Percentiles rank a stretch among this genome's conserved stretches.
phyloP scores from a whole-genome alignment of 2,113 vertebrate species.

The Chloropsis cyanopogon region DNA sequence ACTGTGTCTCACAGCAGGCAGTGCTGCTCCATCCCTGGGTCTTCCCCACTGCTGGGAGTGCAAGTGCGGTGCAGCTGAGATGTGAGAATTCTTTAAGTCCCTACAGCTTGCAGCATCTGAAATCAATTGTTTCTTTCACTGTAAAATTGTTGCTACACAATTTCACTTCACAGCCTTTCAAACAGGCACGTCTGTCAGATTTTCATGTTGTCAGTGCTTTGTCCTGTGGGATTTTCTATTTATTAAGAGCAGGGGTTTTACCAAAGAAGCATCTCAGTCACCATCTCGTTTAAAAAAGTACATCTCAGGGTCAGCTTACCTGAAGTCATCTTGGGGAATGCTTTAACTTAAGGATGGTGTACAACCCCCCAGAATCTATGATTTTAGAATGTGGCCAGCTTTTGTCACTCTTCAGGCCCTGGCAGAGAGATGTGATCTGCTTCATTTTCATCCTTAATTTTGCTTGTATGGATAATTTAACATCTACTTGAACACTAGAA shows the following conservation, averaged over 20 bases:
- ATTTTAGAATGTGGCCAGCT: not conserved
- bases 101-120: not conserved
- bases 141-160: not conserved
- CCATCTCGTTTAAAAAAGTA: not conserved
- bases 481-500: not conserved
- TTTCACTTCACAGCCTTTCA: not conserved
- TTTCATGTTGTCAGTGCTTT: not conserved
- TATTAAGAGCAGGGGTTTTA: not conserved
- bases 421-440: not conserved
- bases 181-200: not conserved
- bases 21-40: not conserved
- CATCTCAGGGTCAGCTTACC: not conserved
- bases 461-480: not conserved
- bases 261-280: not conserved
- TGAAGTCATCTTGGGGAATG: not conserved
- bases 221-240: not conserved
- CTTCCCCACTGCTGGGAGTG: not conserved
- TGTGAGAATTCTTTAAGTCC: not conserved
- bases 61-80: not conserved
- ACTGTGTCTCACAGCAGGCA: not conserved
- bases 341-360: not conserved
- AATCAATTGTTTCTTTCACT: not conserved
- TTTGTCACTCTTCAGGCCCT: not conserved
- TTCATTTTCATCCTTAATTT: not conserved
- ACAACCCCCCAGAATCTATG: not conserved